These are phyloP conservation scores for Pipistrellus pygmaeus DNA, from an alignment of 2,797 vertebrate species.

Conservation along the genomic window DNA sequence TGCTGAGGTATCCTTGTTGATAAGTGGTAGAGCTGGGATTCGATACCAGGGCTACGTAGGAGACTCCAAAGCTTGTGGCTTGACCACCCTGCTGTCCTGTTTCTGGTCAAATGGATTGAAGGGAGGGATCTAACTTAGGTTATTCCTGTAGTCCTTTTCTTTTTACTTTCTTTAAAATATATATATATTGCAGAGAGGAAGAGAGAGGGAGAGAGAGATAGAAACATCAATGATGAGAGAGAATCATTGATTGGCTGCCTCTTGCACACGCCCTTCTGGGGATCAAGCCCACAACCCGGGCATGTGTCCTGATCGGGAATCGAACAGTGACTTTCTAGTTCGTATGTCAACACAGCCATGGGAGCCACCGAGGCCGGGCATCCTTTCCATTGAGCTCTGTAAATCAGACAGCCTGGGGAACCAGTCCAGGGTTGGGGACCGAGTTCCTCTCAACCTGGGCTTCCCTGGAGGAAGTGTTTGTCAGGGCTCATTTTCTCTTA, in stretches of 20 bases:
- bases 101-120: not conserved
- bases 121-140: not conserved
- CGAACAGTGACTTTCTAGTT: too few relatives aligned
- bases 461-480: not conserved
- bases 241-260: too few relatives aligned
- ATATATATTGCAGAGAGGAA: too few relatives aligned
- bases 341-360: too few relatives aligned
- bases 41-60: not conserved
- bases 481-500: not conserved
- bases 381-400: not conserved
- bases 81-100: not conserved
- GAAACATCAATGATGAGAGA: too few relatives aligned
- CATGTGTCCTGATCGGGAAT: too few relatives aligned
- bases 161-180: too few relatives aligned
- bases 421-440: too few relatives aligned
- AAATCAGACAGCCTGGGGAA: not conserved
- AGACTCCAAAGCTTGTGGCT: not conserved
- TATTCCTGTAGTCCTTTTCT: not conserved
- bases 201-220: too few relatives aligned
- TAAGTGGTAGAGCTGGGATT: not conserved
- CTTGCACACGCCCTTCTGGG: too few relatives aligned
- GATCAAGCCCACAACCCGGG: too few relatives aligned
- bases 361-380: too few relatives aligned
- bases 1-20: not conserved
- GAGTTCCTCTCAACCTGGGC: not conserved